These are phyloP conservation scores for Oxystoma pomonae DNA, from an alignment of 2,888 invertebrate genomes.

Conservation along the genomic window DNA sequence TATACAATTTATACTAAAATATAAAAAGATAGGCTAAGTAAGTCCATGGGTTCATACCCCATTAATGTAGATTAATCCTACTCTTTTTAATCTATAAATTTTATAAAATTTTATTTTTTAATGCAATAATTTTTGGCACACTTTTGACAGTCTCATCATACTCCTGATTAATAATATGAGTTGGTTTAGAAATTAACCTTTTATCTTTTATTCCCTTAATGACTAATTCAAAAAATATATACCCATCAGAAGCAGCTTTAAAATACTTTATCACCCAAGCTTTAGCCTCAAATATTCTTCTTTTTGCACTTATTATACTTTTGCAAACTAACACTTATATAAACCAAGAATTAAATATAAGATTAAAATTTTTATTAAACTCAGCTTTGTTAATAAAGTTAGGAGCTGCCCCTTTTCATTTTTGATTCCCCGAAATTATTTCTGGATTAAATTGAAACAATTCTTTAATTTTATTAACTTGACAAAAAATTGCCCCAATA, in stretches of 20 bases:
- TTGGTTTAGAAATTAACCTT: slow-evolving; percentile 62
- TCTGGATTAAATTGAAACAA: slow-evolving; percentile 57
- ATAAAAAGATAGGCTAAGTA: too few species aligned
- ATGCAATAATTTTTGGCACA: slow-evolving; percentile 48
- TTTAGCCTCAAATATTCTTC: slow-evolving; percentile 54
- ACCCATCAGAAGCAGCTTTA: slow-evolving; percentile 54
- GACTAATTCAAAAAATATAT: slow-evolving; percentile 49
- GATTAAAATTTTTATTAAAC: slow-evolving; percentile 34
- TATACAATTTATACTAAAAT: too few species aligned
- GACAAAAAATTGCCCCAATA: slow-evolving; percentile 63
- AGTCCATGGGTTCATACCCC: slow-evolving; percentile 51
- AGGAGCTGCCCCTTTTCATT: slow-evolving; percentile 57
- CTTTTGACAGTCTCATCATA: slow-evolving; percentile 51
- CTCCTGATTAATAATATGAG: slow-evolving; percentile 53
- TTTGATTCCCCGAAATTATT: slow-evolving; percentile 58
- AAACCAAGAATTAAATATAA: too few species aligned
- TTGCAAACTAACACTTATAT: slow-evolving; percentile 42
- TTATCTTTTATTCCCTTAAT: slow-evolving; percentile 59
- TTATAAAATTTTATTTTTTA: slow-evolving; percentile 52
- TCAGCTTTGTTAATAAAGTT: slow-evolving; percentile 52
- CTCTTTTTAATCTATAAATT: slow-evolving; percentile 54
- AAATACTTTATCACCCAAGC: slow-evolving; percentile 60
- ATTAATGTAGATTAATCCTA: slow-evolving; percentile 49
- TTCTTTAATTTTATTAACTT: slow-evolving; percentile 55
- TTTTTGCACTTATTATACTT: slow-evolving; percentile 49